Percentiles rank a stretch among this genome's conserved stretches.
Evolutionary conservation across 53 echinoderm and acorn worm species (phyloP).

Genomic region (Glandiceps talaboti): DNA sequence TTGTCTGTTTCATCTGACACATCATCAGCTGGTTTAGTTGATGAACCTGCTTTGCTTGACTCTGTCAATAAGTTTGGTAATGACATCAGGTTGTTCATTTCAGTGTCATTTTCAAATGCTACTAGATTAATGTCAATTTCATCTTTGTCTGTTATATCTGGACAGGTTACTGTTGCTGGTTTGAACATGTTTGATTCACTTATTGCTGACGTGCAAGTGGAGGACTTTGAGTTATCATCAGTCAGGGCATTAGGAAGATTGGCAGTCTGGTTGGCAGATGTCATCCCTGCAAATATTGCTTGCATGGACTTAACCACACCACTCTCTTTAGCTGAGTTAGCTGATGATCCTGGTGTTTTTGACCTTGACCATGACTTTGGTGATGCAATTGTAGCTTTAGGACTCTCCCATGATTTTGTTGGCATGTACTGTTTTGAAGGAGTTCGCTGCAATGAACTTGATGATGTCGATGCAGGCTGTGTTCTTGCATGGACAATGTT

Average conservation of each 20-base stretch:
- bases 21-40: too few species aligned
- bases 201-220: too few species aligned
- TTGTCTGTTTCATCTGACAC: too few species aligned
- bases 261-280: background rate
- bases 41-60: too few species aligned
- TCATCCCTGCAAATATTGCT: background rate
- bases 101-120: slow-evolving; percentile 30
- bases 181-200: too few species aligned
- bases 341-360: background rate
- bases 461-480: too few species aligned
- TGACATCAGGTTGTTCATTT: background rate
- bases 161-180: too few species aligned
- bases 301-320: background rate
- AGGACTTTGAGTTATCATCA: too few species aligned
- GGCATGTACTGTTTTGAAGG: background rate
- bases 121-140: slow-evolving; percentile 10
- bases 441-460: too few species aligned
- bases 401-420: background rate
- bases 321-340: background rate
- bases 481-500: too few species aligned
- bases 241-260: too few species aligned
- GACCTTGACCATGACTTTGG: background rate
- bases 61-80: too few species aligned
- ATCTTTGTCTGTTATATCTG: background rate
- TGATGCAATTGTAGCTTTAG: background rate